Base-by-base conservation (phyloP, 2,113 vertebrate genomes). In the Syrrhaptes paradoxus region DNA sequence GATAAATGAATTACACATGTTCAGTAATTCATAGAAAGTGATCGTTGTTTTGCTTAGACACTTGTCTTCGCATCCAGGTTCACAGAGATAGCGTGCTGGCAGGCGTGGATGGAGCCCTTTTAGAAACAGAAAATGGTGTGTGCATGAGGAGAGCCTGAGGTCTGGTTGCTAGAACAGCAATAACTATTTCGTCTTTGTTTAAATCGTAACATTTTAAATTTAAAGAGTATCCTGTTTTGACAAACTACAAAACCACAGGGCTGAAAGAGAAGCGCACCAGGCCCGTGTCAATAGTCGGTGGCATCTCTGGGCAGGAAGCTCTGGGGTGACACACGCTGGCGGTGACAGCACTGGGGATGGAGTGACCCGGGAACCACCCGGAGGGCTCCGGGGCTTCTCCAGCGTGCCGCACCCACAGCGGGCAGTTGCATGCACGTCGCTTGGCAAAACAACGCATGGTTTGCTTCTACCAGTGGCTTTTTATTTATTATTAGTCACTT, bases 141-240 rank as follows among this genome's bases (percentile, higher is more conserved):
- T 98, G 85, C 97, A 93, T 94, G 97, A 98, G 85, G 82, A 72
- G 57, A 75, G 62, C 74, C 61, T 82, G 67, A 58, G 61, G 75
- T 95, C 96, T 95, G 94, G 89, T 89, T 97, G 98, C 98, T 97
- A 95, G 96, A 97, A 77, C 89, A 95, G 95, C 96, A 85, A 55
- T 91, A 96, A 86, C 93, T 92, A 55, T 89, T 97, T 55, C 31
- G 95, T 87, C 96, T 97, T 89, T 96, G 77, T 95, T 97, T 96
- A 92, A 96, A 95, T 97, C 32, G 13, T 94, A 96, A 83, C 96
- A 85, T 97, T 98, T 96, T 87, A 70, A 92, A 98, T 97, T 96
- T 97, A 98, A 98, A 97, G 97, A 97, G 97, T 97, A 98, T 99
- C 98, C 98, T 99, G 98, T 98, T 99, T 98, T 99, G 99, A 99